Evolutionary conservation across 2,113 vertebrate species (phyloP), one percentile per base, ranked within the genome.

Genomic region (Dendrocopos noguchii): DNA sequence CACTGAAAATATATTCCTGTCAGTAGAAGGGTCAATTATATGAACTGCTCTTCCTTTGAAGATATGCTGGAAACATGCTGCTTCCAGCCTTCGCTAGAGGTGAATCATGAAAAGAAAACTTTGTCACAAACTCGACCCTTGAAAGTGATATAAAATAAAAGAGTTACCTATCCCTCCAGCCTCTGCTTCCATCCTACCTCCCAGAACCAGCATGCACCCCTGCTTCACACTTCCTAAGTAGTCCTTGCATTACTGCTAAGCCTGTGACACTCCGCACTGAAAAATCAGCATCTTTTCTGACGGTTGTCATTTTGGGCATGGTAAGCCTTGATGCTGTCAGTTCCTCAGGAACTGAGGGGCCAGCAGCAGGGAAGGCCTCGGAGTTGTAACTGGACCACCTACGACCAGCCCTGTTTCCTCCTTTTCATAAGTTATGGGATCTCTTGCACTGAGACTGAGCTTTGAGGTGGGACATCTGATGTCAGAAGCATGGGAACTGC

Each of bases 41-140:
- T 36, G 72, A 94, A 60, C 67, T 82, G 28, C 34, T 84, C 46
- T 91, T 92, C 64, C 46, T 93, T 76, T 87, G 71, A 89, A 93
- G 64, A 21, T 73, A 19, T 13, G 56, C 72, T 89, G 47, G 87
- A 87, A 92, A 77, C 52, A 29, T 55, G 36, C 67, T 91, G 81
- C 31, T 96, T 91, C 89, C 42, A 89, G 87, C 75, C 46, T 80
- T 82, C 81, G 44, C 75, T 52, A 60, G 72, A 53, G 33, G 52
- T 81, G 78, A 90, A 73, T 61, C 63, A 59, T 66, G 55, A 84
- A 90, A 61, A 86, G 56, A 90, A n/a, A 66, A 25, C 39, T 88
- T 80, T 79, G 25, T 66, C 42, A 57, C 34, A 14, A 85, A 74
- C 42, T 55, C 0, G 0, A 34, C 68, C 57, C 36, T 83, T 64